Percentiles rank a stretch among this genome's conserved stretches.
phyloP scores from a whole-genome alignment of 2,797 vertebrate genomes.

The Acomys russatus region DNA sequence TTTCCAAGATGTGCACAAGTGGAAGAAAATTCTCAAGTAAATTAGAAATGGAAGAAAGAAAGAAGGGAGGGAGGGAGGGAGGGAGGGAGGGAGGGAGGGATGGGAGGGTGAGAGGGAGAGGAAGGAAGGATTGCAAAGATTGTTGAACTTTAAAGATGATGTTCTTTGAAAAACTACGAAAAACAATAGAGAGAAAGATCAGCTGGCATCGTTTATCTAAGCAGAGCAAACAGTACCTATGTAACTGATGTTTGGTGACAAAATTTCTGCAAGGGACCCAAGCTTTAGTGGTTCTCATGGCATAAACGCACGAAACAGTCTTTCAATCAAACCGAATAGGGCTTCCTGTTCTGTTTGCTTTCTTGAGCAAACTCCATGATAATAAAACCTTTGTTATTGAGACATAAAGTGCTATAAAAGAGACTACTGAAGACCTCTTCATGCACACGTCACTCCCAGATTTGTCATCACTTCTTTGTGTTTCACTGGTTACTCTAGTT shows the following conservation, averaged over 20 bases:
- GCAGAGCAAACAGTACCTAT: background rate
- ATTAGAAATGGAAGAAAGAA: conserved; percentile 41
- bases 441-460: background rate
- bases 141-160: conserved; percentile 34
- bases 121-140: background rate
- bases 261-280: background rate
- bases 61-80: background rate
- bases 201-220: conserved; percentile 1
- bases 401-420: conserved; percentile 10
- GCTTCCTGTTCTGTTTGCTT: conserved; percentile 45
- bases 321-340: conserved; percentile 13
- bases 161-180: background rate
- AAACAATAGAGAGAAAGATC: background rate
- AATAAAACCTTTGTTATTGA: conserved; percentile 18
- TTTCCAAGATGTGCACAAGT: conserved; percentile 75
- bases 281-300: background rate
- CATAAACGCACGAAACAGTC: background rate
- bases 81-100: background rate
- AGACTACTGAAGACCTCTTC: background rate
- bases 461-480: background rate
- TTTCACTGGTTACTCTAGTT: background rate
- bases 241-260: background rate
- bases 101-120: background rate
- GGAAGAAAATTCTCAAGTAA: conserved; percentile 70
- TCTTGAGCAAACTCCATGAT: conserved; percentile 33